Percentiles rank a stretch among this genome's conserved stretches.
Conservation (phyloP, 2,113 vertebrate species). For the Engystomops pustulosus region DNA sequence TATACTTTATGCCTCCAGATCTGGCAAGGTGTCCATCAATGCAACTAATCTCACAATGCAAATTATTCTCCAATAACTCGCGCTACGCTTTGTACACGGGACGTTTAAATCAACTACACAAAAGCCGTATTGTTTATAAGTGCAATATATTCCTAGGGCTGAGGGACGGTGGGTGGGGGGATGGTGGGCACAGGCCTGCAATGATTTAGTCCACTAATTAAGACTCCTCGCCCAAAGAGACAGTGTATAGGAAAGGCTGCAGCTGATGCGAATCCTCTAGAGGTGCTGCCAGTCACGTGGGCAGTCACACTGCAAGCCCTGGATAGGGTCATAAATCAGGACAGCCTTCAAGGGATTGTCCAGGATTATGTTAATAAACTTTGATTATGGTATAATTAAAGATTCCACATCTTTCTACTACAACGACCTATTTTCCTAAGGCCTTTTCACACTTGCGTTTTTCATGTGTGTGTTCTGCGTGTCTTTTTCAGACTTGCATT, state of each 20-base stretch:
- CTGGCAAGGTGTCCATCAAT: conserved; percentile 14
- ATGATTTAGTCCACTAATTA: conserved; percentile 35
- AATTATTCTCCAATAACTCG: conserved; percentile 1
- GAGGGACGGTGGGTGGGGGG: neutral
- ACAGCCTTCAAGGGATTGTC: neutral
- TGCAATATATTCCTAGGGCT: conserved; percentile 1
- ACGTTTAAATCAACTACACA: conserved; percentile 1
- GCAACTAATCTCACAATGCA: conserved; percentile 19
- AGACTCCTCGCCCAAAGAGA: neutral
- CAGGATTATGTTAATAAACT: neutral
- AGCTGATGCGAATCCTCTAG: conserved; percentile 4
- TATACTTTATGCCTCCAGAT: conserved; percentile 21
- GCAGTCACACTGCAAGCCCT: neutral
- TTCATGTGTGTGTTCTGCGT: too few relatives aligned
- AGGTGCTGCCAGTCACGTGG: neutral
- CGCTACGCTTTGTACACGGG: neutral
- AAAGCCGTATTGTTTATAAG: conserved; percentile 21
- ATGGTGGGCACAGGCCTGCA: neutral
- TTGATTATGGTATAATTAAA: too few relatives aligned
- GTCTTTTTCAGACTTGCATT: too few relatives aligned
- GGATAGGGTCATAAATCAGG: neutral
- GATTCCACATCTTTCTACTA: neutral
- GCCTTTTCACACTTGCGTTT: too few relatives aligned
- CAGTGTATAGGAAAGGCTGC: neutral
- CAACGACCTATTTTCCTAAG: too few relatives aligned